Evolutionary conservation across 53 echinoderm and acorn worm genomes (phyloP), one percentile per base, ranked within the genome.

Genomic region (Actinopyga echinites): DNA sequence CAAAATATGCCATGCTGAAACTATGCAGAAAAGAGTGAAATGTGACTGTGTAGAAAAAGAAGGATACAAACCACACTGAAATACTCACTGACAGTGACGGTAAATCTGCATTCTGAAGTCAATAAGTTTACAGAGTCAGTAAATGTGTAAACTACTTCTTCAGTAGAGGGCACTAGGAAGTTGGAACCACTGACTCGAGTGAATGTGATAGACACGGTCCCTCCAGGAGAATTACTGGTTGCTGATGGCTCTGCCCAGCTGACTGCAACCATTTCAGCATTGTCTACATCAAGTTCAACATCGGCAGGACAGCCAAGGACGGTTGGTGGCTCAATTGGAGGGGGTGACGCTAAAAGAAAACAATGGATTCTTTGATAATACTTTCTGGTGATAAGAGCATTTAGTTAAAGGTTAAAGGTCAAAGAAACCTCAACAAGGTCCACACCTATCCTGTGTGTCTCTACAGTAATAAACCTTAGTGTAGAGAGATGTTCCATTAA

Each of bases 161-260:
- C 57, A 25, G 34, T 57, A 10, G 79, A 79, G 19, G 79, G 79
- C 8, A 79, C 58, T 19, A 58, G 29, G 35, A 79, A 79, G 32
- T 4, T 23, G 35, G 57, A 36, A 17, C 79, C 79, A 26, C 58
- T 79, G 34, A 33, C 19, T 28, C 37, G 15, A 42, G 58, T 57
- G 35, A 20, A 57, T 23, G 37, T 58, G 8, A 79, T 36, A 8
- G 79, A 35, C 3, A 79, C 58, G 2, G 57, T 36, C n/a, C 79
- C 79, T 20, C 60, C 60, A 28, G 31, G 28, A 12, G 54, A 45
- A 58, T 79, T 79, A 19, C 79, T 79, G 21, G n/a, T 59, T 12
- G 79, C 79, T 21, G 79, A 31, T 31, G 79, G 79, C 32, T 58
- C 58, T 32, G 60, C 31, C 79, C 79, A 79, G 35, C 31, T 79